Base-by-base conservation (phyloP, 1,140 invertebrate species). In the Drosophila rhopaloa region DNA sequence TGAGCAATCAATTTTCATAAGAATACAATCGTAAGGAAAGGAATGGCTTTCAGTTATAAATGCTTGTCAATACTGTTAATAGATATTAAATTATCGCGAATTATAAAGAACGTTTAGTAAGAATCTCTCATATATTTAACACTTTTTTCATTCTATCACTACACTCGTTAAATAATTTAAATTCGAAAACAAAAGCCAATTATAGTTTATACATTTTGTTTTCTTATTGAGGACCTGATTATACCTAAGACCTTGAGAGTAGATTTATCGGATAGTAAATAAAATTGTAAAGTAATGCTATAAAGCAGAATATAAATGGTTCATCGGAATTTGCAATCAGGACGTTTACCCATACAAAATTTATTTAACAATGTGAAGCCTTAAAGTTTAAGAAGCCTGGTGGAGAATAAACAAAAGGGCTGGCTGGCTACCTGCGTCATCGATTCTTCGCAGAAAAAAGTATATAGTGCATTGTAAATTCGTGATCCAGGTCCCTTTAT, bases 281-380 rank as follows among this genome's bases (percentile, higher is more conserved):
- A 60, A 53, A 56, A 61, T 60, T 38, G 35, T 35, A 60, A 55
- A 35, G 16, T 46, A 24, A 38, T 40, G 54, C 47, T 57, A 58
- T 40, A 41, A 38, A 27, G 10, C 14, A 62, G 19, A 29, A 46
- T 16, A 60, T 27, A 41, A 59, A 62, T 65, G 35, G 35, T 38
- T 19, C 62, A 66, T 63, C 43, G 60, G 35, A 38, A 66, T 65
- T 38, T 27, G 61, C 53, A 46, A 40, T 38, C 48, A 50, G 74
- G 51, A 58, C 66, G 71, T 73, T 71, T 71, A 24, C 44, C 59
- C 65, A 79, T 79, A 65, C 76, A 71, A 81, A 81, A 81, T 81
- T 81, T 68, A 81, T 81, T 81, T 77, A 53, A 73, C 79, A 68
- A 61, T 60, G 75, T 47, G 27, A 24, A 40, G 68, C 56, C 44